Evolutionary conservation across 1,140 invertebrate species (phyloP).

Genomic region (Drosophila elegans): DNA sequence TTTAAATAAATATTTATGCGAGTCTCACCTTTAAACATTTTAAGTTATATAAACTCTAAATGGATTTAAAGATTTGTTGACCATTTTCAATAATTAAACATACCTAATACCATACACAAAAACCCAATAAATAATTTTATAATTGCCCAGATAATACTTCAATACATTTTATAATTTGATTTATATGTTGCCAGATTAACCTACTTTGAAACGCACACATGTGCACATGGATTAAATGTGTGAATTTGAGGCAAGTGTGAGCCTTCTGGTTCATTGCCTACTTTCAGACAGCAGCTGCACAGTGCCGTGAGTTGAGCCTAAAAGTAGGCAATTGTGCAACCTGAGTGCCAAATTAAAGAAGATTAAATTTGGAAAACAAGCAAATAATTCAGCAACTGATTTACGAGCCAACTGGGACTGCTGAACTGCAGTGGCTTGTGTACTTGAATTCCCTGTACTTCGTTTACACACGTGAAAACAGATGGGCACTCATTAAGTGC

Average conservation of each 20-base stretch:
- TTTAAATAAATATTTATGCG: too few species aligned
- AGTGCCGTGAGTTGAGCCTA: conserved; percentile 10
- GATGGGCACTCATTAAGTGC: conserved; percentile 54
- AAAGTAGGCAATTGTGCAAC: conserved; percentile 51
- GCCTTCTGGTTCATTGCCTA: conserved; percentile 44
- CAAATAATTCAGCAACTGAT: conserved; percentile 33
- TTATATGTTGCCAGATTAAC: conserved; percentile 2
- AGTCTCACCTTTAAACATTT: too few species aligned
- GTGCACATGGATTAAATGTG: background rate
- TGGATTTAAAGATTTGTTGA: background rate
- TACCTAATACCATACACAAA: background rate
- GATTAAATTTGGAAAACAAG: conserved; percentile 21
- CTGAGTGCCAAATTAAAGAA: conserved; percentile 43
- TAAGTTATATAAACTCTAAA: background rate
- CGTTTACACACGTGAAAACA: conserved; percentile 17
- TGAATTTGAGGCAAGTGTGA: conserved; percentile 9
- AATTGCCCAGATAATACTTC: background rate
- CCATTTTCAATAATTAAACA: background rate
- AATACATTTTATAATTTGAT: background rate
- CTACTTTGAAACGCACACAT: background rate
- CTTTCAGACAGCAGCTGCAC: conserved; percentile 39
- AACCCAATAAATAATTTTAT: conserved; percentile 2
- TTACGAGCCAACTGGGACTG: conserved; percentile 46
- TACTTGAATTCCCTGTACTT: conserved; percentile 6
- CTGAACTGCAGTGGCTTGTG: conserved; percentile 12